phyloP scores from a whole-genome alignment of 1,140 invertebrate species.

The Pseudomyrmex dendroicus region DNA sequence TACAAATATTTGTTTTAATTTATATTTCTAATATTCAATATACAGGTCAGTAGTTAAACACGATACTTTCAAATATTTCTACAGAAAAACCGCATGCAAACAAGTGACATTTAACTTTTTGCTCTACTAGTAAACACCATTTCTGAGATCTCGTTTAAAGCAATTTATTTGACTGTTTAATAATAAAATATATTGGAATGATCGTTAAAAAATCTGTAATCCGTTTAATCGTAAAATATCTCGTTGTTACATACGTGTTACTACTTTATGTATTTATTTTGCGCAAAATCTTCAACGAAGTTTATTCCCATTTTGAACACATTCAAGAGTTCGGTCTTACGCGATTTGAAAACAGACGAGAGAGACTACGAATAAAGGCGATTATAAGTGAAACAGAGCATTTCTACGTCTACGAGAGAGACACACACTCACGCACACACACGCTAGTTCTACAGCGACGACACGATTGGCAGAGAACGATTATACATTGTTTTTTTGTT shows the following conservation, averaged over 20 bases:
- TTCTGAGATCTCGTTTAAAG: neutral
- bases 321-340: neutral
- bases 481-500: slow-evolving; percentile 5
- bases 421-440: slow-evolving; percentile 40
- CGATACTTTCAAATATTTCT: slow-evolving; percentile 14
- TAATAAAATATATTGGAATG: too few species aligned
- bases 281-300: neutral
- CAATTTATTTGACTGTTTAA: too few species aligned
- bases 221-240: neutral
- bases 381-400: slow-evolving; percentile 58
- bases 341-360: slow-evolving; percentile 20
- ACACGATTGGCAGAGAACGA: slow-evolving; percentile 55
- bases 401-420: slow-evolving; percentile 63
- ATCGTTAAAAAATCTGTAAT: neutral
- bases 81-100: slow-evolving; percentile 26
- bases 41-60: neutral
- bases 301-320: neutral
- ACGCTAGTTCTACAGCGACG: slow-evolving; percentile 64
- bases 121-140: slow-evolving; percentile 19
- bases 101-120: slow-evolving; percentile 13
- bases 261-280: neutral
- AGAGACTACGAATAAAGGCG: slow-evolving; percentile 44
- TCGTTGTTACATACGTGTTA: too few species aligned
- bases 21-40: neutral
- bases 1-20: neutral